Percentiles rank a stretch among this genome's conserved stretches.
These are phyloP conservation scores for Hybognathus amarus DNA, from an alignment of 2,797 vertebrate genomes.

Conservation along the genomic window DNA sequence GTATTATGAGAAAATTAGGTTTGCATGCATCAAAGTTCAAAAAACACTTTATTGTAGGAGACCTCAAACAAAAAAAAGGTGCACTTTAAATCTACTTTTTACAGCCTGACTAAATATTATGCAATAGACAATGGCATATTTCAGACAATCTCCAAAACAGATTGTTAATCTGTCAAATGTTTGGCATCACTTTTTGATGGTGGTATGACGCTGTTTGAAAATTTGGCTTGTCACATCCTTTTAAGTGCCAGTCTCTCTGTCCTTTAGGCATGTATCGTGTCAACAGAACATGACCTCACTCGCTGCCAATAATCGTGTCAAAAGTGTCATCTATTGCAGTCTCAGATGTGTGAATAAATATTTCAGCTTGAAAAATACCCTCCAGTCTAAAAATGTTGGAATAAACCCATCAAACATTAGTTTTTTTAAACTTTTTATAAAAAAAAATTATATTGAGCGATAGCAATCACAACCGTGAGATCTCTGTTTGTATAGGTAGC, in stretches of 20 bases:
- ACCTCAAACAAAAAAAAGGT: not conserved
- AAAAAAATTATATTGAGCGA: not conserved
- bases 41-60: not conserved
- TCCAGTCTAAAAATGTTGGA: conserved; percentile 22
- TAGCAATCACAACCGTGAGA: not conserved
- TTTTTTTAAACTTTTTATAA: not conserved
- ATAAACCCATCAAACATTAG: not conserved
- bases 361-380: conserved; percentile 12
- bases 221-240: conserved; percentile 6
- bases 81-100: not conserved
- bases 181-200: not conserved
- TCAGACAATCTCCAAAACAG: not conserved
- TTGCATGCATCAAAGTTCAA: no score
- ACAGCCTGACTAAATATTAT: not conserved
- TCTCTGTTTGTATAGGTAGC: conserved; percentile 7
- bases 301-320: not conserved
- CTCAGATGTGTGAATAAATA: not conserved
- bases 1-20: not conserved
- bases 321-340: not conserved
- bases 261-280: conserved; percentile 15
- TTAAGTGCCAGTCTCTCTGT: not conserved
- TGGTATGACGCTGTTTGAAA: conserved; percentile 5
- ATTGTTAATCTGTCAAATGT: not conserved
- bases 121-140: not conserved
- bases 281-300: conserved; percentile 2